Base-by-base conservation (phyloP, 2,113 vertebrate species). In the Pelusios castaneus region DNA sequence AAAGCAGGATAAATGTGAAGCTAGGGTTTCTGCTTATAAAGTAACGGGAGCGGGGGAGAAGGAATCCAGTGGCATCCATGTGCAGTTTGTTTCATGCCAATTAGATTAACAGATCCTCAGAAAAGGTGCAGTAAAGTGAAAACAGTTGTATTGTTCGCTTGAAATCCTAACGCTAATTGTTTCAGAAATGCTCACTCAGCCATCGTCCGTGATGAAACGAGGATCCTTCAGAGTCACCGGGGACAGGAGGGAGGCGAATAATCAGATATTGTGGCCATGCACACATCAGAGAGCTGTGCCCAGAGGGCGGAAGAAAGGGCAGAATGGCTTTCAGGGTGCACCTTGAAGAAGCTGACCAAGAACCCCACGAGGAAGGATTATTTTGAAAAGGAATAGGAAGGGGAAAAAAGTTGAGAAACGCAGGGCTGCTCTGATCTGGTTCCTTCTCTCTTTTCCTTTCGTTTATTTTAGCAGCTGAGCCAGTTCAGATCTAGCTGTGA, bases 121-220 rank as follows among this genome's bases (percentile, higher is more conserved):
- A 95, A 88, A 96, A 94, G 89, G 89, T 75, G 84, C 90, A 27
- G 80, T 75, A 90, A 94, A 95, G 91, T 88, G 90, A 93, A 89
- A 95, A 79, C 55, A n/a, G 77, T 31, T 90, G 82, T 84, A 87
- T 54, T 94, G 92, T 94, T 45, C 73, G 91, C 79, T 21, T 34
- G 85, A 85, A 92, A 96, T 45, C 51, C 91, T 83, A 89, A 92
- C 21, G 91, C 85, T 93, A 87, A 95, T 79, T 85, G 87, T 90
- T 95, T 80, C 88, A 90, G 84, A 88, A 97, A 95, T 84, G 92
- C 95, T 97, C 89, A 19, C 78, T 92, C 96, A 55, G 94, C 82
- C 95, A 77, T 82, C 88, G 2, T 96, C 88, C 80, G 88, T 3
- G 94, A 77, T 90, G 95, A 95, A 90, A 49, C 85, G 21, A 10